Evolutionary conservation across 2,797 vertebrate species (phyloP).

Genomic region (Pangasius mekongensis): DNA sequence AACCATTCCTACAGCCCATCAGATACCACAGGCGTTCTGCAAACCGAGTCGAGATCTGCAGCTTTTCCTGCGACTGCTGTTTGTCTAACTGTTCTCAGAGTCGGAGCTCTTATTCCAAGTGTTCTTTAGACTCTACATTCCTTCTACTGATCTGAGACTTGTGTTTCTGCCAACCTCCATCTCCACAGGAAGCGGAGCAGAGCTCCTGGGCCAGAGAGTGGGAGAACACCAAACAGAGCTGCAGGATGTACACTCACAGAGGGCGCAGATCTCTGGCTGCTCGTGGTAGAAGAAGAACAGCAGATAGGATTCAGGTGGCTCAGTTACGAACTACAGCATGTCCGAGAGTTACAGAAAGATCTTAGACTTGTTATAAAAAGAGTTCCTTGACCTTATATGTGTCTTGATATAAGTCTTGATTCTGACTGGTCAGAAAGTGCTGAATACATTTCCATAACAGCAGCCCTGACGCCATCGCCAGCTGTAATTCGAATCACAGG

Average conservation of each 20-base stretch:
- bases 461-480: not conserved
- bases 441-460: not conserved
- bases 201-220: not conserved
- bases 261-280: not conserved
- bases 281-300: not conserved
- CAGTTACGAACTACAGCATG: not conserved
- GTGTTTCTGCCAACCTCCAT: constrained; percentile 10
- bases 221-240: constrained; percentile 38
- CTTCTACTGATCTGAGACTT: constrained; percentile 17
- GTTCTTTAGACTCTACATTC: constrained; percentile 6
- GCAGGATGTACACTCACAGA: not conserved
- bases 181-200: not conserved
- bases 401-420: not conserved
- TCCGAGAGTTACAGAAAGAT: not conserved
- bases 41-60: not conserved
- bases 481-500: not conserved
- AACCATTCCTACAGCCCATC: not conserved
- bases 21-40: not conserved
- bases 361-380: not conserved
- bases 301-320: not conserved
- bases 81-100: not conserved
- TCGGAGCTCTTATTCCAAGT: not conserved
- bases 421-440: not conserved
- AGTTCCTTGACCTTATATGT: not conserved
- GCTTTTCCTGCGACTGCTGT: not conserved